Conservation (phyloP, 2,888 invertebrate species). For the Leptopilina syphax region DNA sequence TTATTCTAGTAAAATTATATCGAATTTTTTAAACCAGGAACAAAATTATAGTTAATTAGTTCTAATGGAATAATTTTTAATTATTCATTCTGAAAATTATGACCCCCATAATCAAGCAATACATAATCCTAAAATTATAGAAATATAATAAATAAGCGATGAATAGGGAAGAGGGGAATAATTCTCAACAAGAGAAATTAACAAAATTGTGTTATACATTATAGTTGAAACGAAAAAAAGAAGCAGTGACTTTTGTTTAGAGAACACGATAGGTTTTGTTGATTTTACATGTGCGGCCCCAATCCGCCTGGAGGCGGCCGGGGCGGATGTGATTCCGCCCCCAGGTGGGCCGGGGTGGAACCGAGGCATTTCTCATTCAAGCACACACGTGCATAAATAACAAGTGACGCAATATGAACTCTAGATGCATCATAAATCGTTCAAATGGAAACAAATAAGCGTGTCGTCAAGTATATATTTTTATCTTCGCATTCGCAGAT, state of each 20-base stretch:
- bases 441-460: slow-evolving; percentile 47
- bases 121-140: too few relatives aligned
- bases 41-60: too few relatives aligned
- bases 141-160: too few relatives aligned
- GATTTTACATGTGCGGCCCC: slow-evolving; percentile 61
- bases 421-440: slow-evolving; percentile 46
- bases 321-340: slow-evolving; percentile 76
- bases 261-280: slow-evolving; percentile 27
- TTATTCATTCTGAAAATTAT: too few relatives aligned
- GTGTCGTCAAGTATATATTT: neutral
- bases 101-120: too few relatives aligned
- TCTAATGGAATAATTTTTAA: too few relatives aligned
- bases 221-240: neutral
- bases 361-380: slow-evolving; percentile 69
- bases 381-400: slow-evolving; percentile 61
- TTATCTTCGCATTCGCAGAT: neutral
- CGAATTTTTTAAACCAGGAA: too few relatives aligned
- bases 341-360: slow-evolving; percentile 75
- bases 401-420: slow-evolving; percentile 50
- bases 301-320: slow-evolving; percentile 74
- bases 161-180: too few relatives aligned
- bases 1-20: too few relatives aligned
- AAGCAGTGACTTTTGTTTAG: neutral
- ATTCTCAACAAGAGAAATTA: slow-evolving; percentile 30
- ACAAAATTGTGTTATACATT: neutral